phyloP scores from a whole-genome alignment of 2,888 invertebrate genomes.

The Galerucella calmariensis region DNA sequence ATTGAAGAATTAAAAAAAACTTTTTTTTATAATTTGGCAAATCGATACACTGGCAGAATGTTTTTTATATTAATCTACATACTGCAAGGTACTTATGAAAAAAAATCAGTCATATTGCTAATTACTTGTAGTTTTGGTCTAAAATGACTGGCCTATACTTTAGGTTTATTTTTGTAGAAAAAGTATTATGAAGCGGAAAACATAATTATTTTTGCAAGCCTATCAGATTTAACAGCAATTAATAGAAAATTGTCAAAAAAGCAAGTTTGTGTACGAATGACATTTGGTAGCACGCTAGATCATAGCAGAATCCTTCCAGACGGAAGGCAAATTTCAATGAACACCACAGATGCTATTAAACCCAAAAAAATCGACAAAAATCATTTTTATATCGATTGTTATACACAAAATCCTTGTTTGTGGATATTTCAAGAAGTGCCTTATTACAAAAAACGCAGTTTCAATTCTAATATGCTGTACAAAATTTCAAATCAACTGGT shows the following conservation, averaged over 20 bases:
- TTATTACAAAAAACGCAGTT: constrained; percentile 75
- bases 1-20: no score
- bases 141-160: no score
- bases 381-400: constrained; percentile 58
- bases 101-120: no score
- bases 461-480: constrained; percentile 74
- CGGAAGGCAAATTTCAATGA: constrained; percentile 53
- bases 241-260: constrained; percentile 69
- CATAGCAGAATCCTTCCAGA: constrained; percentile 27
- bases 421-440: constrained; percentile 73
- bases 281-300: constrained; percentile 68
- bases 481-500: constrained; percentile 73
- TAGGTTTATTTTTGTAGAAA: constrained; percentile 63
- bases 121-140: no score
- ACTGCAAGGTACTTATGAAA: no score
- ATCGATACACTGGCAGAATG: no score
- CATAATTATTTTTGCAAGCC: constrained; percentile 72
- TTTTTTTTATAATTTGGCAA: no score
- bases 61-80: no score
- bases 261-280: constrained; percentile 74
- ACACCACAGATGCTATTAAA: constrained; percentile 45
- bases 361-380: constrained; percentile 51
- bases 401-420: constrained; percentile 75
- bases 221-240: constrained; percentile 77
- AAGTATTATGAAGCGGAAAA: constrained; percentile 72